Percentiles rank a stretch among this genome's conserved stretches.
Conservation (phyloP, 2,113 vertebrate species). For the Leptosomus discolor region DNA sequence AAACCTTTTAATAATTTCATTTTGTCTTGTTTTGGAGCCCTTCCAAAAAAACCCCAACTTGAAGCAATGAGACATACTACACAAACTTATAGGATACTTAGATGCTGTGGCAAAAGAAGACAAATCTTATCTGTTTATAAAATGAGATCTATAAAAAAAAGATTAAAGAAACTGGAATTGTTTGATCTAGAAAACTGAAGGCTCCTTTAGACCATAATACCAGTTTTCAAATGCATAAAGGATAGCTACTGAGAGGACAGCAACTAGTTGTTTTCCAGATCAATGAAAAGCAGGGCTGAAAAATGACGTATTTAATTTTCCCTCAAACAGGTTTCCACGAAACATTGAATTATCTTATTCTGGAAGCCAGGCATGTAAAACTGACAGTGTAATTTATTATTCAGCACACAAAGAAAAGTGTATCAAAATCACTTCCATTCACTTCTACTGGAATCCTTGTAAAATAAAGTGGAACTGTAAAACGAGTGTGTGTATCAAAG, state of each 20-base stretch:
- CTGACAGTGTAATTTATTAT: slow-evolving; percentile 11
- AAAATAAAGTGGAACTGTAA: not conserved
- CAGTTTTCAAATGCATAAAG: not conserved
- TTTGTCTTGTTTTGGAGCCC: not conserved
- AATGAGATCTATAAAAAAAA: not conserved
- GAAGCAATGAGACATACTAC: not conserved
- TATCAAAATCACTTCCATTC: not conserved
- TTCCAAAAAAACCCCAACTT: not conserved
- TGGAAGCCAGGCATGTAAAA: not conserved
- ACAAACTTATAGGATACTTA: not conserved
- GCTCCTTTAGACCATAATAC: not conserved
- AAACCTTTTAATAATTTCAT: not conserved
- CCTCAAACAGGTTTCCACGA: not conserved
- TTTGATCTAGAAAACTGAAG: not conserved
- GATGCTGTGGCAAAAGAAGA: not conserved
- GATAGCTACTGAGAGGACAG: not conserved
- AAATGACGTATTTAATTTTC: not conserved
- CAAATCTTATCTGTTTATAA: not conserved
- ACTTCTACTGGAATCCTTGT: not conserved
- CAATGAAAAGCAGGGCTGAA: not conserved
- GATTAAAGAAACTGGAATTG: not conserved
- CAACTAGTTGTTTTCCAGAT: not conserved
- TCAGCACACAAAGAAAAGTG: not conserved
- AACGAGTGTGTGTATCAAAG: not conserved
- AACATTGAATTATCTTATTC: not conserved